Percentiles rank a stretch among this genome's conserved stretches.
These are phyloP conservation scores for Melitaea athalia DNA, from an alignment of 2,888 invertebrate species.

Conservation along the genomic window DNA sequence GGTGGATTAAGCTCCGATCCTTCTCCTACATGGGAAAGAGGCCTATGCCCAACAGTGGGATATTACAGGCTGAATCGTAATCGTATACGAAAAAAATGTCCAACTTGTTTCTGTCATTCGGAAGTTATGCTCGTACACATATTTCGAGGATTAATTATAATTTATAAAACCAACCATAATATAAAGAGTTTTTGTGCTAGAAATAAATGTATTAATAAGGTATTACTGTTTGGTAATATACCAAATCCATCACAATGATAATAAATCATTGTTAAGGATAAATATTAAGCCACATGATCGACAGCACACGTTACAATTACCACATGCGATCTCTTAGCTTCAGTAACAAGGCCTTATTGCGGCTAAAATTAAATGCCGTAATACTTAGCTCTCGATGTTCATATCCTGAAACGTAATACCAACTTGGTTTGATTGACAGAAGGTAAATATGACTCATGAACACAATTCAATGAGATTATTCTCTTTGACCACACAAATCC, in stretches of 20 bases:
- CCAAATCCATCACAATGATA: background rate
- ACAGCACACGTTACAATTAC: slow-evolving; percentile 36
- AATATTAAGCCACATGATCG: slow-evolving; percentile 23
- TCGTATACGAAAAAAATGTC: no score
- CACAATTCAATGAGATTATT: background rate
- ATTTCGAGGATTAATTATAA: no score
- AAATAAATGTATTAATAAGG: background rate
- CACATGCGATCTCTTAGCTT: slow-evolving; percentile 33
- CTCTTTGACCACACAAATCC: background rate
- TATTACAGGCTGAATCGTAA: no score
- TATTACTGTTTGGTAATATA: no score
- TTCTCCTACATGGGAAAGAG: no score
- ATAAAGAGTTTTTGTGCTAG: no score
- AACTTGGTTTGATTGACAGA: slow-evolving; percentile 34
- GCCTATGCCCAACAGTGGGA: no score
- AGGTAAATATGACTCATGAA: slow-evolving; percentile 20
- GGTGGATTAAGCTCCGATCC: no score
- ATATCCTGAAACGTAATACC: slow-evolving; percentile 35
- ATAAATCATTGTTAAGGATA: slow-evolving; percentile 8
- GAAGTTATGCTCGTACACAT: no score
- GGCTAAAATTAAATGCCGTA: slow-evolving; percentile 33
- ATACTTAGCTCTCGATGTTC: slow-evolving; percentile 29
- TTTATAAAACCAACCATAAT: no score
- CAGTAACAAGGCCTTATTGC: slow-evolving; percentile 34
- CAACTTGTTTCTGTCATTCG: no score